Evolutionary conservation across 2,888 invertebrate genomes (phyloP).

Genomic region (Epiblema foenella): DNA sequence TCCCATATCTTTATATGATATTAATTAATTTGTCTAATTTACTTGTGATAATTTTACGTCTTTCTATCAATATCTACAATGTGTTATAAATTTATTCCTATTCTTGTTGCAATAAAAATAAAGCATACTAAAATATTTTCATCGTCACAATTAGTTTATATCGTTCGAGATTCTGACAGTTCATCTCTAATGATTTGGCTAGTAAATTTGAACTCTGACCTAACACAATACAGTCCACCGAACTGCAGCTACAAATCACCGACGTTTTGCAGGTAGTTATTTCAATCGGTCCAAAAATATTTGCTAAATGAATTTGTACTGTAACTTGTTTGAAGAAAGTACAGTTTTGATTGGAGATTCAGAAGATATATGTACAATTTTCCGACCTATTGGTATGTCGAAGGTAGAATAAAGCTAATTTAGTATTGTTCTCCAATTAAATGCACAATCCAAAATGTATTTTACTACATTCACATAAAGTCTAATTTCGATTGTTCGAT

Average conservation of each 20-base stretch:
- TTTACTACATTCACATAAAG: constrained; percentile 32
- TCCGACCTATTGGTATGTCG: constrained; percentile 23
- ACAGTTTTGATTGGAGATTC: constrained; percentile 1
- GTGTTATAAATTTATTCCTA: no score
- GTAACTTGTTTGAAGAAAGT: background rate
- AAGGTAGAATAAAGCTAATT: constrained; percentile 49
- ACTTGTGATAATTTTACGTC: no score
- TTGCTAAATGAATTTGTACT: background rate
- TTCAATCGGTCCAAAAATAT: constrained; percentile 11
- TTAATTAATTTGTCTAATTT: no score
- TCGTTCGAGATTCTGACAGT: constrained; percentile 14
- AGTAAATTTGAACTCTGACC: background rate
- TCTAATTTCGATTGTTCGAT: constrained; percentile 1
- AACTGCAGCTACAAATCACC: constrained; percentile 11
- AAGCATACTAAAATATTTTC: constrained; percentile 24
- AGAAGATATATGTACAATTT: constrained; percentile 10
- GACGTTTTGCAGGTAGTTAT: constrained; percentile 31
- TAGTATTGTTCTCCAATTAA: constrained; percentile 49
- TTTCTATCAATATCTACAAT: no score
- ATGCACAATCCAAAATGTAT: constrained; percentile 28
- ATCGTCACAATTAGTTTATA: constrained; percentile 25
- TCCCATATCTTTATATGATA: no score
- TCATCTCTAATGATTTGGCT: background rate
- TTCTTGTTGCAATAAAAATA: constrained; percentile 22
- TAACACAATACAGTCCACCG: background rate